Base-by-base conservation (phyloP, 2,797 vertebrate species). In the Propithecus deckenii region DNA sequence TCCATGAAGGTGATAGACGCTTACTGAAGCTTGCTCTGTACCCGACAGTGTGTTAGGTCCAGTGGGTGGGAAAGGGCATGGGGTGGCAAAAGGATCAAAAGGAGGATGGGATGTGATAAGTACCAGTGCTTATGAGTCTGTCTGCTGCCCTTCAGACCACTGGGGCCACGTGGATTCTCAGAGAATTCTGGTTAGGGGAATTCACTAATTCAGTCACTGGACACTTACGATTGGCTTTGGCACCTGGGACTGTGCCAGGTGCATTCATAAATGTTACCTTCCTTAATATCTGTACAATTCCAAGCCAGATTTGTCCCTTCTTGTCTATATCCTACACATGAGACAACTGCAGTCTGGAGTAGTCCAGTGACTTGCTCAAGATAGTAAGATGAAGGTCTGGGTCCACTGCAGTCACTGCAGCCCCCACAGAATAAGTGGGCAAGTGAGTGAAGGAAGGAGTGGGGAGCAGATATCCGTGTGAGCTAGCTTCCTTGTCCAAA, bases 1-100 rank as follows among this genome's bases (percentile, higher is more conserved):
- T 69, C 23, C 4, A 4, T 3, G 38, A 76, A 59, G 41, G 2
- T 50, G 25, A 67, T 13, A 22, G 87, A 22, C 38, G 59, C 57
- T 65, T 69, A 8, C 0, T 4, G 65, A 91, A 23, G 8, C 69
- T 91, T 84, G 14, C 22, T 25, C 48, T 72, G 23, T 35, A 15
- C 1, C 20, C 10, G 4, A 3, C 0, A 22, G 11, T 23, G 25
- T 30, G 2, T 23, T 84, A 4, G 15, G 1, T n/a, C 50, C 6
- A 30, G 50, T 18, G 23, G 5, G 32, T 17, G 17, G 57, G 28
- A 65, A 22, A 65, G 57, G 55, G 43, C 48, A 28, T 5, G 18
- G 22, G 38, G 15, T 11, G 38, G 12, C 30, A 79, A 96, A 83
- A 25, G 28, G 32, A 85, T 61, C 8, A 57, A 50, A 76, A 90